These are phyloP conservation scores for Cyprinodon brontotheroides DNA, from an alignment of 2,113 vertebrate genomes.

Conservation along the genomic window DNA sequence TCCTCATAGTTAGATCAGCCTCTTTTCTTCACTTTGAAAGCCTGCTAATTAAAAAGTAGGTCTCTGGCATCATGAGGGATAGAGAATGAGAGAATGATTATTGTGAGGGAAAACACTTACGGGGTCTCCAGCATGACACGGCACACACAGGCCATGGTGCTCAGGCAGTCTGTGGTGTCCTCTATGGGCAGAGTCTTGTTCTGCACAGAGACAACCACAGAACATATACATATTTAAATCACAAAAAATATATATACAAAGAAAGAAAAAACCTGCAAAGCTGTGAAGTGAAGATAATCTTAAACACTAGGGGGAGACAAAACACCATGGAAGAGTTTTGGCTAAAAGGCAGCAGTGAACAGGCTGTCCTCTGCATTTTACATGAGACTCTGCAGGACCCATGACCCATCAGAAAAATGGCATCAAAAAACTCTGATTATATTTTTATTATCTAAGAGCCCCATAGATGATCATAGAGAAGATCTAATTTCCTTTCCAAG, in stretches of 20 bases:
- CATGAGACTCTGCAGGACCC: slow-evolving; percentile 16
- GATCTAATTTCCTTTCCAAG: neutral
- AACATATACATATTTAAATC: neutral
- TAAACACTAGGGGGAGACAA: slow-evolving; percentile 64
- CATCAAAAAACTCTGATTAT: neutral
- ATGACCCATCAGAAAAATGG: slow-evolving; percentile 3
- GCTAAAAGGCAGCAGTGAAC: neutral
- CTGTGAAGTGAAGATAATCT: neutral
- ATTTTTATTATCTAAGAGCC: too few species aligned
- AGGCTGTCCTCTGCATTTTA: slow-evolving; percentile 28
- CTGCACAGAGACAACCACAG: slow-evolving; percentile 64
- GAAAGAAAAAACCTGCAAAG: neutral
- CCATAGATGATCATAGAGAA: neutral
- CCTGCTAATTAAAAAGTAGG: slow-evolving; percentile 22
- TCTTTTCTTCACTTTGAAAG: slow-evolving; percentile 20
- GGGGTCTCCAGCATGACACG: slow-evolving; percentile 95
- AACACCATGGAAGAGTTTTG: slow-evolving; percentile 1
- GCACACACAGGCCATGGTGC: slow-evolving; percentile 95
- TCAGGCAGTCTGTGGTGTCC: slow-evolving; percentile 94
- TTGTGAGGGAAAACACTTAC: slow-evolving; percentile 76
- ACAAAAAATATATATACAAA: too few species aligned
- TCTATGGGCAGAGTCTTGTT: slow-evolving; percentile 94
- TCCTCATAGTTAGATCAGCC: neutral
- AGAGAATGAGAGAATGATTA: neutral
- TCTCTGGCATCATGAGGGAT: slow-evolving; percentile 12